phyloP scores from a whole-genome alignment of 2,888 invertebrate genomes.

The Tetranychus piercei region DNA sequence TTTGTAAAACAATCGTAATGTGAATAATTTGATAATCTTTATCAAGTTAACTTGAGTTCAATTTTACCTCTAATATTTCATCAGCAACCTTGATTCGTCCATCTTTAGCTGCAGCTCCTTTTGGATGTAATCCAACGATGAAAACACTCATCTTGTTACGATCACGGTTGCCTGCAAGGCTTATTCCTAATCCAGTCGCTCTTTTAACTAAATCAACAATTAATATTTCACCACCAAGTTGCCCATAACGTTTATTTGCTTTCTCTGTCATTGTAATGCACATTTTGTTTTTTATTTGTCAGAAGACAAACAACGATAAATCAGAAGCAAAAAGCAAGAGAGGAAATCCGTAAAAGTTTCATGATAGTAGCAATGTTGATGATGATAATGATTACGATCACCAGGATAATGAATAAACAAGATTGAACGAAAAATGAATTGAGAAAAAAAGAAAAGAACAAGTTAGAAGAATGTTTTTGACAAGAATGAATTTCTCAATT shows the following conservation, averaged over 20 bases:
- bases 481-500: not conserved
- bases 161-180: constrained; percentile 81
- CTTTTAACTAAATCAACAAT: constrained; percentile 58
- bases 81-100: constrained; percentile 71
- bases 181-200: constrained; percentile 62
- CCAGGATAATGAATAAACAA: not conserved
- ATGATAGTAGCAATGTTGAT: too few relatives aligned
- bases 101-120: constrained; percentile 54
- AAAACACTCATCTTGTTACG: constrained; percentile 87
- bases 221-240: constrained; percentile 46
- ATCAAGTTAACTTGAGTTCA: too few relatives aligned
- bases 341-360: not conserved
- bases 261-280: constrained; percentile 49
- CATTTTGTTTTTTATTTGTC: not conserved
- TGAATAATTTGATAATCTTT: too few relatives aligned
- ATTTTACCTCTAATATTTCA: constrained; percentile 83
- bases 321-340: not conserved
- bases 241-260: constrained; percentile 75
- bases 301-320: not conserved
- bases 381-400: too few relatives aligned
- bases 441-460: not conserved
- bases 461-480: not conserved
- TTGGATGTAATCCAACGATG: constrained; percentile 80
- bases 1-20: not conserved
- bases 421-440: not conserved